Evolutionary conservation across 1,140 invertebrate genomes (phyloP), one percentile per base, ranked within the genome.

Genomic region (Heterodera schachtii): DNA sequence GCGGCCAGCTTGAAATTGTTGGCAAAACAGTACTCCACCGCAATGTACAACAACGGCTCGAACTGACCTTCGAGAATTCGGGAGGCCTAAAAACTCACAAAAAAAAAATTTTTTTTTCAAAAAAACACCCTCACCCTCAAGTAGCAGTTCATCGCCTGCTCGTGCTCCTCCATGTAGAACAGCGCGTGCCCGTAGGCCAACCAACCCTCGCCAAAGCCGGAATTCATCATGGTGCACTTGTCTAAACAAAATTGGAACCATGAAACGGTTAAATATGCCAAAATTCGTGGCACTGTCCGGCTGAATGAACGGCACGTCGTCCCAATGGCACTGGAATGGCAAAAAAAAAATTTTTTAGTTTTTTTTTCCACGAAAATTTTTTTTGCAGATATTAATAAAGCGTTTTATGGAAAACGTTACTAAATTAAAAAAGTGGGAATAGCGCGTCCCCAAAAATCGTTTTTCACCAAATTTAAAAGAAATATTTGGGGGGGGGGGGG

Each of bases 131-230:
- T n/a, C n/a, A 81, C 84, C 49, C 86, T 73, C n/a, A 89, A 74
- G 49, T 87, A 87, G 57, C 86, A 87, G 57, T 85, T 87, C 83
- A 87, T 84, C 16, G 86, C 86, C 49, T 87, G 86, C 77, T 87
- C 86, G 74, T 87, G 87, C 19, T 87, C 86, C 31, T 86, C 86
- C 31, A 83, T 73, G 71, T 86, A 78, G 44, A 85, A 84, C 19
- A 87, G 71, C 21, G 86, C 79, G 57, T 87, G 86, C 19, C 86
- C 86, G n/a, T 85, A 87, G 16, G 87, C 87, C 46, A 87, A 13
- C 86, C 86, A 87, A 16, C 84, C 86, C n/a, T 87, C 86, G 1
- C 86, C 86, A 67, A 89, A 87, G 13, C 79, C 80, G 21, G 82
- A 73, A 76, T 89, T 87, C 78, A 87, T 87, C 16, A 73, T 67